Evolutionary conservation across 2,797 vertebrate genomes (phyloP), one percentile per base, ranked within the genome.

Genomic region (Clangula hyemalis): DNA sequence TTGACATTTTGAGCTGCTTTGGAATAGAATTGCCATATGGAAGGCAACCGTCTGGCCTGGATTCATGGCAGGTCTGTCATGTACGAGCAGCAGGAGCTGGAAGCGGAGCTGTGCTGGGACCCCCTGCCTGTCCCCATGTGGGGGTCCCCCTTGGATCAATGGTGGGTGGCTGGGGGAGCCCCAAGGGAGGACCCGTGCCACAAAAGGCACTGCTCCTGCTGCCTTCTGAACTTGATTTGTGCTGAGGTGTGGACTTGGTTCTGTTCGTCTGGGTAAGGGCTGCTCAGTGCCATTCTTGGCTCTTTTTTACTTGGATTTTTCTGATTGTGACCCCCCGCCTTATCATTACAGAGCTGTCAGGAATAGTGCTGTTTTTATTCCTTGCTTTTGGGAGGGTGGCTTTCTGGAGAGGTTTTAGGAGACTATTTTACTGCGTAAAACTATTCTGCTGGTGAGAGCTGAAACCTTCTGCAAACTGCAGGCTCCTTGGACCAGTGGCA

Each of bases 21-120:
- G 15, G 19, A 22, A 15, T 10, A 32, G 13, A 65, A 15, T 15
- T 6, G 24, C 43, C 2, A 5, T 4, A 4, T 2, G 54, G 39
- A 36, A 11, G 8, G 6, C 19, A 24, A 4, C 13, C 6, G 1
- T 45, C 28, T 39, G 0, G 4, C 45, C 4, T 13, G 74, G 54
- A 11, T 56, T 2, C 2, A 3, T 1, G 28, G 38, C 56, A 17
- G 3, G 45, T 22, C 10, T 53, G 73, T 49, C 3, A 19, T 25
- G 14, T 11, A 1, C 0, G 2, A 71, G 69, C 38, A 11, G 56
- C 2, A 7, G 36, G 34, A 68, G 3, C 30, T 10, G 27, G 19
- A 51, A 5, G 34, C 57, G 78, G 32, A 0, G 2, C 28, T 0
- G 1, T 10, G 13, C 22, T 62, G 78, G 79, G 72, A 64, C 43